Percentiles rank a stretch among this genome's conserved stretches.
These are phyloP conservation scores for Gasterosteus nipponicus DNA, from an alignment of 2,113 vertebrate genomes.

Conservation along the genomic window DNA sequence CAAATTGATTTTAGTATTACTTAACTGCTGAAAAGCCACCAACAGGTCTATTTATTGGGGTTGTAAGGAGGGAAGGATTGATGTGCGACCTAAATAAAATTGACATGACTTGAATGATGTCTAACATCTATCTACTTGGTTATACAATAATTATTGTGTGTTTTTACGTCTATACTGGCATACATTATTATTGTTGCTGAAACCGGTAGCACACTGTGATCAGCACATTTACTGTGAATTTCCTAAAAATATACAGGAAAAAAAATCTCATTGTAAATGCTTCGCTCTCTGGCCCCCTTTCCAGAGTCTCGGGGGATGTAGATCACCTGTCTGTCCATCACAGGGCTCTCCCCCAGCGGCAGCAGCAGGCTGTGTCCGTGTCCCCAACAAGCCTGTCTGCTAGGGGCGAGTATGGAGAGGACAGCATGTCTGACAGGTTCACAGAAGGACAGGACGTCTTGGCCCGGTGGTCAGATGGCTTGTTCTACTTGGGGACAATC, in stretches of 20 bases:
- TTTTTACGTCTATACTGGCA: background rate
- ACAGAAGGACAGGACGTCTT: constrained; percentile 98
- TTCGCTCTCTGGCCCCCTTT: constrained; percentile 18
- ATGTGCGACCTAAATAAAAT: background rate
- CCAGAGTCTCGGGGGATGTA: constrained; percentile 92
- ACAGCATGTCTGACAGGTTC: constrained; percentile 91
- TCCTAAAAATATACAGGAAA: background rate
- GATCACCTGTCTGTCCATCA: constrained; percentile 94
- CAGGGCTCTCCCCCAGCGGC: constrained; percentile 86
- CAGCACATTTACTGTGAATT: background rate
- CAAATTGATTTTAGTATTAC: background rate
- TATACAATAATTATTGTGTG: background rate
- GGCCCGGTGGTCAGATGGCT: constrained; percentile 98
- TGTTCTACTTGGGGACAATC: constrained; percentile 99
- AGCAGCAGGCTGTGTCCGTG: constrained; percentile 87
- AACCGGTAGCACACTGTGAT: background rate
- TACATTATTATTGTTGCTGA: background rate
- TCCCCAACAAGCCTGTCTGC: constrained; percentile 87
- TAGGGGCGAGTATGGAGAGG: constrained; percentile 88
- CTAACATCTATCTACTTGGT: background rate
- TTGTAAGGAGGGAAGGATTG: background rate
- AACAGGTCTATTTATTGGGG: background rate
- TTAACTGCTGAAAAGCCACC: background rate
- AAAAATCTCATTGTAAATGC: background rate
- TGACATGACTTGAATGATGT: background rate